phyloP scores from a whole-genome alignment of 2,888 invertebrate genomes.

The Rapana venosa region DNA sequence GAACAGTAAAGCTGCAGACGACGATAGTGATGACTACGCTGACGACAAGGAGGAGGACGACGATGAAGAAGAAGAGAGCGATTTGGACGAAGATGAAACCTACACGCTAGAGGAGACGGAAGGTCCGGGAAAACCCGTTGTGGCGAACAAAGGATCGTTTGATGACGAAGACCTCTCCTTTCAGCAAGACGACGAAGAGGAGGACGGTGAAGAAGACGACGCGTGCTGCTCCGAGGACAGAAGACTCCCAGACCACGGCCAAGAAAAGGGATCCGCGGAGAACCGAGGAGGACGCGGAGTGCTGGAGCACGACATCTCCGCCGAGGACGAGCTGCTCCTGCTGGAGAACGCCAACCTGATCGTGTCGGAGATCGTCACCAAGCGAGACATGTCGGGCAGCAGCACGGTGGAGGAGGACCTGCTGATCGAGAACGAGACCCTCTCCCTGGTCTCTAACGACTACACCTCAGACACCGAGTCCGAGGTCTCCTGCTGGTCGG shows the following conservation, averaged over 20 bases:
- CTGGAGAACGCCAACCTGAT: slow-evolving; percentile 82
- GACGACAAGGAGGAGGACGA: not conserved
- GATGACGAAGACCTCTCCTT: slow-evolving; percentile 3
- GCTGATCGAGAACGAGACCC: slow-evolving; percentile 82
- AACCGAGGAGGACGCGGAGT: slow-evolving; percentile 4
- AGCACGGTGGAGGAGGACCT: slow-evolving; percentile 79
- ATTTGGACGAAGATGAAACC: not conserved
- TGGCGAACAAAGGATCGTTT: not conserved
- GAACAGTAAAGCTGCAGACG: not conserved
- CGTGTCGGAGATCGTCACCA: slow-evolving; percentile 80
- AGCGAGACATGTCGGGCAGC: slow-evolving; percentile 70
- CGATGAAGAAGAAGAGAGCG: not conserved
- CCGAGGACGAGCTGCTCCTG: slow-evolving; percentile 55
- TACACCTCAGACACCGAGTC: slow-evolving; percentile 83
- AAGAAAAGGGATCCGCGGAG: not conserved
- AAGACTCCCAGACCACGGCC: not conserved
- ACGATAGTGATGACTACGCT: not conserved
- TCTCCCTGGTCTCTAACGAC: slow-evolving; percentile 86
- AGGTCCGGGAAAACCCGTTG: not conserved
- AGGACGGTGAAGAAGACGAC: not conserved
- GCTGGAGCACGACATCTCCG: slow-evolving; percentile 37
- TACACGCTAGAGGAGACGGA: not conserved
- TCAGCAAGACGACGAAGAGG: not conserved
- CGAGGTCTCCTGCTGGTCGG: slow-evolving; percentile 71
- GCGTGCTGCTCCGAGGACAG: not conserved